Conservation (phyloP, 1,140 invertebrate genomes). For the Caerostris extrusa region DNA sequence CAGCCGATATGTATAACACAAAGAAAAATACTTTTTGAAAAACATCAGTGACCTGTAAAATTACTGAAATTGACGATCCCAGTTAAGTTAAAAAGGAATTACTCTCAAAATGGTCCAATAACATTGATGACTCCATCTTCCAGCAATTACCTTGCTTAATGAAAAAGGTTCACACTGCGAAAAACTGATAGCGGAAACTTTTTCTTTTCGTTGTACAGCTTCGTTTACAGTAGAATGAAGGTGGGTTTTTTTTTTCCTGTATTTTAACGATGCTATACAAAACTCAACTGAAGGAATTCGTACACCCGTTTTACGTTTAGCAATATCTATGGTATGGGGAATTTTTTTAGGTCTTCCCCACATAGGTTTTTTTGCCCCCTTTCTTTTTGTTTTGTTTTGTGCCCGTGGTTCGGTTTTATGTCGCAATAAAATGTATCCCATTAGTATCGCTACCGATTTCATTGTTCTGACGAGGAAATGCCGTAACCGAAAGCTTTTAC, state of each 20-base stretch:
- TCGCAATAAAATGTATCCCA: constrained; percentile 70
- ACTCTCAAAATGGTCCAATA: constrained; percentile 45
- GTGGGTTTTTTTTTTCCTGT: constrained; percentile 43
- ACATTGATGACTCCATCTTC: constrained; percentile 59
- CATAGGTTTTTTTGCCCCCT: background rate
- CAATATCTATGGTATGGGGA: constrained; percentile 13
- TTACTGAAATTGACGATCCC: background rate
- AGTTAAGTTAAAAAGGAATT: constrained; percentile 45
- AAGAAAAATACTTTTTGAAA: background rate
- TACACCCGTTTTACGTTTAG: background rate
- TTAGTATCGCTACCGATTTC: constrained; percentile 73
- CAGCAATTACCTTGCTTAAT: constrained; percentile 55
- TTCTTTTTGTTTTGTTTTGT: background rate
- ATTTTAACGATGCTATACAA: constrained; percentile 56
- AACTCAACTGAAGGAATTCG: background rate
- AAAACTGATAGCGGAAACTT: constrained; percentile 42
- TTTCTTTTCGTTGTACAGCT: background rate
- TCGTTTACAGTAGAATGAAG: constrained; percentile 46
- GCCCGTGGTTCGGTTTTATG: constrained; percentile 59
- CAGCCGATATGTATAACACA: background rate
- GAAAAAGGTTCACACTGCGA: constrained; percentile 41
- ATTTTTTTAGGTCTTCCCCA: background rate
- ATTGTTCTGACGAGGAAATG: constrained; percentile 53
- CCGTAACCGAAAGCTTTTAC: constrained; percentile 30
- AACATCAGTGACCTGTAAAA: constrained; percentile 41